Evolutionary conservation across 2,113 vertebrate genomes (phyloP).

Genomic region (Zosterops borbonicus): DNA sequence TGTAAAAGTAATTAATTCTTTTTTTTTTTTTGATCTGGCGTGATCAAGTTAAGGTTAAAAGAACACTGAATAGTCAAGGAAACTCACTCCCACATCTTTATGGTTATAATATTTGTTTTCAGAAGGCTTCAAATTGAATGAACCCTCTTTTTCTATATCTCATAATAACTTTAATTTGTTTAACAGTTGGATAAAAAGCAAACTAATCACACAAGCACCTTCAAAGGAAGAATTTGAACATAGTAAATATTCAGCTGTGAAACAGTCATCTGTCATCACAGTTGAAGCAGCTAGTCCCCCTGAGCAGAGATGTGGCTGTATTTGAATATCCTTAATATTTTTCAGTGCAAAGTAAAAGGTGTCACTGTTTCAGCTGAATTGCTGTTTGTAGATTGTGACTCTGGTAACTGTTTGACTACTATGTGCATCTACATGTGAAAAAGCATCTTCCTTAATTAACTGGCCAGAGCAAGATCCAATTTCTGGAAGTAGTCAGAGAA

Average conservation of each 20-base stretch:
- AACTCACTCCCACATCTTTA: background rate
- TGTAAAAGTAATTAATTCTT: background rate
- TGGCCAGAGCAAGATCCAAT: background rate
- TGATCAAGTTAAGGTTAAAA: slow-evolving; percentile 4
- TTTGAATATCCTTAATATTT: background rate
- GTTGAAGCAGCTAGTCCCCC: background rate
- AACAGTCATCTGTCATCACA: background rate
- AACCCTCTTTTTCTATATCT: background rate
- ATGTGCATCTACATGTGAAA: background rate
- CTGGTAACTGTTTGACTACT: background rate
- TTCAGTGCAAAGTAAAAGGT: background rate
- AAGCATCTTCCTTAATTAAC: background rate
- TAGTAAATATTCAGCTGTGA: background rate
- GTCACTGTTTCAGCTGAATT: background rate
- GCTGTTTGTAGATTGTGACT: background rate
- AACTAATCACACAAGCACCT: background rate
- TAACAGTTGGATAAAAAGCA: slow-evolving; percentile 32
- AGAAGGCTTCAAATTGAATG: background rate
- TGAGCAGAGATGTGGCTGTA: background rate
- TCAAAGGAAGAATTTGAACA: background rate
- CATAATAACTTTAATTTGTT: slow-evolving; percentile 27
- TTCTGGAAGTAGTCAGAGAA: background rate
- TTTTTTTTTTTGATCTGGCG: background rate
- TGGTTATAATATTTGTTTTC: background rate
- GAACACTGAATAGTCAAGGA: background rate